Percentiles rank a stretch among this genome's conserved stretches.
Evolutionary conservation across 2,888 invertebrate genomes (phyloP).

Genomic region (Drosophila quinaria): DNA sequence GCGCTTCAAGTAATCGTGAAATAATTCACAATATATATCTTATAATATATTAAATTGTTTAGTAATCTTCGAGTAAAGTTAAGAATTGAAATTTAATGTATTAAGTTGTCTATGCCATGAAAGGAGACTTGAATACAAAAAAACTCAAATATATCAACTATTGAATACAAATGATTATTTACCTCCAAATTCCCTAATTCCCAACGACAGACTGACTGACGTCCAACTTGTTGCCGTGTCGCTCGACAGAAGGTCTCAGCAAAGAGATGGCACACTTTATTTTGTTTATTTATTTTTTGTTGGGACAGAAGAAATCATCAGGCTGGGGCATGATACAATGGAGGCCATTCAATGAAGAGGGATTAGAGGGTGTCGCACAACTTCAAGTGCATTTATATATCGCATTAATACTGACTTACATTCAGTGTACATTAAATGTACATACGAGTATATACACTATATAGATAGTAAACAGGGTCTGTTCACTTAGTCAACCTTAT

Average conservation of each 20-base stretch:
- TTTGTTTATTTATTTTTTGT: not conserved
- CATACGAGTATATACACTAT: not conserved
- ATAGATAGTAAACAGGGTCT: conserved; percentile 2
- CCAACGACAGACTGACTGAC: conserved; percentile 1
- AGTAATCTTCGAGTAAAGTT: not conserved
- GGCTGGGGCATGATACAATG: conserved; percentile 39
- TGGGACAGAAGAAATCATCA: conserved; percentile 34
- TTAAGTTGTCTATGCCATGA: not conserved
- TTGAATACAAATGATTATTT: conserved; percentile 43
- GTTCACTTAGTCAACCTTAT: conserved; percentile 40
- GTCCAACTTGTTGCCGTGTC: conserved; percentile 2
- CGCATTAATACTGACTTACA: conserved; percentile 30
- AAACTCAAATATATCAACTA: conserved; percentile 1
- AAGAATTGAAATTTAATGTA: not conserved
- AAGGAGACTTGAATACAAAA: conserved; percentile 9
- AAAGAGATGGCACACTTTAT: not conserved
- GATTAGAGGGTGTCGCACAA: conserved; percentile 31
- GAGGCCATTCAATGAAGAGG: conserved; percentile 23
- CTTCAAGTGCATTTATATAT: conserved; percentile 50
- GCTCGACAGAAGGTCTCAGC: conserved; percentile 7
- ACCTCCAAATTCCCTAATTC: not conserved
- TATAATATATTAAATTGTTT: not conserved
- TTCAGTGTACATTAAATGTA: not conserved
- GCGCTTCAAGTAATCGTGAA: not conserved
- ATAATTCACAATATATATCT: not conserved